Conservation (phyloP, 1,140 invertebrate species). For the Stegodyphus mimosarum region DNA sequence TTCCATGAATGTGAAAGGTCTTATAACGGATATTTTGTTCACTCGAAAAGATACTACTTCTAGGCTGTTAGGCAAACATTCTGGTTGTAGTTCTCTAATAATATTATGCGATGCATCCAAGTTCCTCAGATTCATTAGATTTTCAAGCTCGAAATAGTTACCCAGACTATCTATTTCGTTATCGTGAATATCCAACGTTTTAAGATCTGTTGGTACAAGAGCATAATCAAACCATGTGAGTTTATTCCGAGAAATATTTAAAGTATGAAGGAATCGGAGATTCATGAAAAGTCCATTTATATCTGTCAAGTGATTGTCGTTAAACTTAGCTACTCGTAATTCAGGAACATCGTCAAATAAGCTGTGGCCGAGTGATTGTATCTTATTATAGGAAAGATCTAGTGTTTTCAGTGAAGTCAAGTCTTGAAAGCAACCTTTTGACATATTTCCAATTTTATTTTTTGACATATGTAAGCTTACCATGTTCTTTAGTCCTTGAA, state of each 20-base stretch:
- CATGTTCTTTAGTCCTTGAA: constrained; percentile 76
- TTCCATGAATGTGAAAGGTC: constrained; percentile 82
- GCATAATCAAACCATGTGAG: constrained; percentile 91
- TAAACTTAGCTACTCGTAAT: constrained; percentile 85
- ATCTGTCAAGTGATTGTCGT: constrained; percentile 85
- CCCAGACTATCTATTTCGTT: constrained; percentile 86
- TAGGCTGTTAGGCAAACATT: constrained; percentile 80
- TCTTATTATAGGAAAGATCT: constrained; percentile 89
- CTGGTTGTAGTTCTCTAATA: constrained; percentile 78
- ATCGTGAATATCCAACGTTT: constrained; percentile 90
- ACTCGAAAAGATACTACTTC: constrained; percentile 84
- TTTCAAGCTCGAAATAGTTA: constrained; percentile 83
- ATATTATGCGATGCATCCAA: constrained; percentile 86
- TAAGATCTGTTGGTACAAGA: constrained; percentile 81
- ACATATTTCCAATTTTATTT: constrained; percentile 77
- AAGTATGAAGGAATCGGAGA: constrained; percentile 83
- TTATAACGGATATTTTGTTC: constrained; percentile 82
- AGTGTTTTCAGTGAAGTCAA: constrained; percentile 84
- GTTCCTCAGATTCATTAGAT: constrained; percentile 71
- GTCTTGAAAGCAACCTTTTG: constrained; percentile 81
- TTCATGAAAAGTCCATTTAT: constrained; percentile 87
- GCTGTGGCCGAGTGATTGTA: constrained; percentile 82
- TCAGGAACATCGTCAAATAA: constrained; percentile 82
- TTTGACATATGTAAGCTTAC: constrained; percentile 86
- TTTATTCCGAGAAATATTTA: constrained; percentile 92